Percentiles rank a stretch among this genome's conserved stretches.
phyloP scores from a whole-genome alignment of 2,113 vertebrate species.

The Lasiurus borealis region DNA sequence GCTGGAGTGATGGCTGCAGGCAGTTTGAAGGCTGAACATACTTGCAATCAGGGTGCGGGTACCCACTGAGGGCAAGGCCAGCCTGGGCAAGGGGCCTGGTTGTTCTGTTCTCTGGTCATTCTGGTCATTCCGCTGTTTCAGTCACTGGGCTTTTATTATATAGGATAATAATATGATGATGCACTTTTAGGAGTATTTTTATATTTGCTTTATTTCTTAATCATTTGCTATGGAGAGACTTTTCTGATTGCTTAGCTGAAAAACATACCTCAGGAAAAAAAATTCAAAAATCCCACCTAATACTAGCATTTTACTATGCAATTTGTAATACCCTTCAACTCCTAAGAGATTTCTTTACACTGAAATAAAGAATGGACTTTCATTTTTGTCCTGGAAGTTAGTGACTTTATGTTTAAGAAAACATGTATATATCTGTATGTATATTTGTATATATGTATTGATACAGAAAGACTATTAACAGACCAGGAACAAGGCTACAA shows the following conservation, averaged over 20 bases:
- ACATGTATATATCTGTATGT: neutral
- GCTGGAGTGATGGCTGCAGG: too few species aligned
- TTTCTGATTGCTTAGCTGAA: slow-evolving; percentile 22
- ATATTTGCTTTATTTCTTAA: slow-evolving; percentile 24
- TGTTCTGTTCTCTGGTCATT: too few species aligned
- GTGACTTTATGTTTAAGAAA: slow-evolving; percentile 38
- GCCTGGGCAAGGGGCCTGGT: too few species aligned
- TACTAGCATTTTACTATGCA: neutral
- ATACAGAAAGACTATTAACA: neutral
- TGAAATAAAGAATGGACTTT: neutral
- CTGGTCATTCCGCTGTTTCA: too few species aligned
- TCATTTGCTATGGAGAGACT: neutral
- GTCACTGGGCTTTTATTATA: too few species aligned
- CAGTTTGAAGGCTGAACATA: too few species aligned
- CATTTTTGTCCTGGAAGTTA: neutral
- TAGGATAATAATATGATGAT: neutral
- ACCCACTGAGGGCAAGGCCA: too few species aligned
- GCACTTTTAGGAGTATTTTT: slow-evolving; percentile 9
- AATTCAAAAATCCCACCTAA: neutral
- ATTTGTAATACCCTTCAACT: neutral
- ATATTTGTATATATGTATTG: neutral
- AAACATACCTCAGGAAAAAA: neutral
- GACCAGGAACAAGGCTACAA: neutral
- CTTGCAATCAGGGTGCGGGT: too few species aligned
- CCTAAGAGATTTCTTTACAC: neutral